phyloP scores from a whole-genome alignment of 2,113 vertebrate species.

The Cercocebus atys region DNA sequence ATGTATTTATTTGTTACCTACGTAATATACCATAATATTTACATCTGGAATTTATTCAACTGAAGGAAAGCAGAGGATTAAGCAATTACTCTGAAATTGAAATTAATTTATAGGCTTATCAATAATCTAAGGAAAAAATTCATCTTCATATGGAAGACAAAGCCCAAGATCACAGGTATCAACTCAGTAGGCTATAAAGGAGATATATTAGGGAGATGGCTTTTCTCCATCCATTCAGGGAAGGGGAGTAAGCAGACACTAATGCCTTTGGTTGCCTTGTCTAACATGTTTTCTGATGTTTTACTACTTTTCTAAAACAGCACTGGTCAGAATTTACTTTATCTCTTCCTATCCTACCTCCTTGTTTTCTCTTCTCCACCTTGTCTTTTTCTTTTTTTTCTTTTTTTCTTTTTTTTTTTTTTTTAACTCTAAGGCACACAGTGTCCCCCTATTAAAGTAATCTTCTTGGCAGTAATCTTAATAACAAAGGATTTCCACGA shows the following conservation, averaged over 20 bases:
- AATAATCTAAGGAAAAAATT: not conserved
- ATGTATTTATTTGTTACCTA: not conserved
- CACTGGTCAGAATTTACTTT: not conserved
- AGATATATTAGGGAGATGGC: no score
- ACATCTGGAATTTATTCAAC: constrained; percentile 18
- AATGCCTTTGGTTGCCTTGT: not conserved
- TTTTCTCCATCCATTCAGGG: not conserved
- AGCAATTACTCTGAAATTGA: constrained; percentile 24
- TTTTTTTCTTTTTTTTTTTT: no score
- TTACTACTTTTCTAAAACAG: not conserved
- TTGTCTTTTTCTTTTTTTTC: no score
- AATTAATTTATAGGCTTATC: constrained; percentile 5
- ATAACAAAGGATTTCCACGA: not conserved
- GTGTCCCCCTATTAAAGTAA: constrained; percentile 4
- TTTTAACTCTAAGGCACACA: not conserved
- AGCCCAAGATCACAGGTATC: not conserved
- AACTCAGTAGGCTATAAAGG: not conserved
- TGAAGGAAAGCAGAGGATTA: constrained; percentile 1
- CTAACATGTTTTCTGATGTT: not conserved
- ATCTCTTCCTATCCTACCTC: not conserved
- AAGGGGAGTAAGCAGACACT: not conserved
- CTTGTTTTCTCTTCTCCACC: not conserved
- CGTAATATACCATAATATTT: not conserved
- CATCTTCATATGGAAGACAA: not conserved
- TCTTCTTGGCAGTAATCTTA: constrained; percentile 51